These are phyloP conservation scores for Panagrolaimus sp. DNA, from an alignment of 1,140 invertebrate species.

Conservation along the genomic window DNA sequence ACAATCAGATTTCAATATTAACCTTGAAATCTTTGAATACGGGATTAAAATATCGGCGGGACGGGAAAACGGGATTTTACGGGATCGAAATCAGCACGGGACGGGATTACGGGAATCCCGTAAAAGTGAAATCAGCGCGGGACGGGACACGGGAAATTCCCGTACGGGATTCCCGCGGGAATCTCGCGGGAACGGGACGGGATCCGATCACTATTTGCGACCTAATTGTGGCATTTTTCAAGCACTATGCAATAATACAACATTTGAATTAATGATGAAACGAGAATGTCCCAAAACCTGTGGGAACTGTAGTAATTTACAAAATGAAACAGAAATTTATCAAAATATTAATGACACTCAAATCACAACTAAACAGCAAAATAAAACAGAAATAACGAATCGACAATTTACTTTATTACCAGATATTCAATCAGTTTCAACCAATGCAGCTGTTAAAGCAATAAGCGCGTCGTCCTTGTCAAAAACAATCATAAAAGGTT, in stretches of 20 bases:
- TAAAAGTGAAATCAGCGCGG: no score
- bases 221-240: background rate
- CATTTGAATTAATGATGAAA: background rate
- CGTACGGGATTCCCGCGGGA: no score
- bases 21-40: no score
- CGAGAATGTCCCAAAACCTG: slow-evolving; percentile 5
- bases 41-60: no score
- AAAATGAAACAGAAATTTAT: background rate
- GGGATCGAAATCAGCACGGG: no score
- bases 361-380: background rate
- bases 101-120: no score
- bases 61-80: no score
- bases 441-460: background rate
- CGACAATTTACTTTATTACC: background rate
- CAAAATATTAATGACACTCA: no score
- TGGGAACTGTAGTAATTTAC: background rate
- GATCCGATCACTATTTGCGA: no score
- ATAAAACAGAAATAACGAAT: background rate
- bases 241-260: background rate
- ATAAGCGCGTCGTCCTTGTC: background rate
- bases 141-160: no score
- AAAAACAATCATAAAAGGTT: slow-evolving; percentile 6
- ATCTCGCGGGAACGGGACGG: no score
- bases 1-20: no score
- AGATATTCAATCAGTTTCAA: background rate